Percentiles rank a stretch among this genome's conserved stretches.
These are phyloP conservation scores for Poeciliopsis retropinna DNA, from an alignment of 2,113 vertebrate genomes.

Conservation along the genomic window DNA sequence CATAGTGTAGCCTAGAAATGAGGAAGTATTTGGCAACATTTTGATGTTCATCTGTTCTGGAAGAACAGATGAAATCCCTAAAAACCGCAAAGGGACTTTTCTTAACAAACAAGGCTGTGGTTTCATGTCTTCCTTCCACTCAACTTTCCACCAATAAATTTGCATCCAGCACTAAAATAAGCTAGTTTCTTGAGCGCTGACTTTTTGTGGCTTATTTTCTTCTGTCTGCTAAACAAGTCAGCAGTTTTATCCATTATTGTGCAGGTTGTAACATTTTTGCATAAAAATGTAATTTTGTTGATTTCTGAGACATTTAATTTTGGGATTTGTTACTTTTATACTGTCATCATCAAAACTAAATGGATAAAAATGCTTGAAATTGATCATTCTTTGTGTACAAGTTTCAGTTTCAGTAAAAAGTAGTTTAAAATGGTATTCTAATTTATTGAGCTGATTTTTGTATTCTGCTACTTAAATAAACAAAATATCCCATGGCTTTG, in stretches of 20 bases:
- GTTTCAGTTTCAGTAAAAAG: too few relatives aligned
- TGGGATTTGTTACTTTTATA: neutral
- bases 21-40: too few relatives aligned
- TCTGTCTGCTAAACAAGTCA: neutral
- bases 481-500: slow-evolving; percentile 2
- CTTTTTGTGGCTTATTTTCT: neutral
- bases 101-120: too few relatives aligned
- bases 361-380: neutral
- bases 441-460: neutral
- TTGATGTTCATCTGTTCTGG: too few relatives aligned
- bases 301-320: neutral
- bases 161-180: neutral
- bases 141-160: neutral
- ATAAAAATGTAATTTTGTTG: neutral
- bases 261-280: neutral
- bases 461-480: slow-evolving; percentile 50
- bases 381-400: neutral
- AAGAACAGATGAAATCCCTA: too few relatives aligned
- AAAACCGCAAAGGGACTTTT: too few relatives aligned
- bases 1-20: too few relatives aligned
- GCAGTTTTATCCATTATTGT: slow-evolving; percentile 1
- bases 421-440: neutral
- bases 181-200: neutral
- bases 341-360: neutral
- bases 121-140: neutral